Evolutionary conservation across 1,140 invertebrate species (phyloP), one percentile per base, ranked within the genome.

Genomic region (Cheumatopsyche charites): DNA sequence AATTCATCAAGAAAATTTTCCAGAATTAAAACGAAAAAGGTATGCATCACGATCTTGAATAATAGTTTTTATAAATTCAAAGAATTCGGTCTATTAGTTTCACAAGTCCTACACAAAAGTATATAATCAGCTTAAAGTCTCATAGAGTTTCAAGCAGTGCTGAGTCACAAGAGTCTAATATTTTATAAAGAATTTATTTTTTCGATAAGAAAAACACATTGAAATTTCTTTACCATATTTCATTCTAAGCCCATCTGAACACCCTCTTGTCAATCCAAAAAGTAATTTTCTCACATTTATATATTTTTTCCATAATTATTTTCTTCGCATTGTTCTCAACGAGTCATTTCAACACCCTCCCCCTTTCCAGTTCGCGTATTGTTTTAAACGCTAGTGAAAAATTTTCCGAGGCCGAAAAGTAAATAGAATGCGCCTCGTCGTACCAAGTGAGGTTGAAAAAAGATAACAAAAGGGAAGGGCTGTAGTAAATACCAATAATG

Each of bases 361-460:
- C 1, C 62, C 36, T 63, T 29, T 3, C 29, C 29, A 21, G 1
- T 47, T 1, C n/a, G 63, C 63, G 63, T 66, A 66, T 66, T 66
- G 63, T 66, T 66, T 66, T 47, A 66, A 47, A 42, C 43, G 63
- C 29, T 9, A 36, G 25, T 62, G 43, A 47, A 47, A 62, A 62
- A 66, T 45, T 19, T 47, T 47, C 19, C 42, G 41, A 29, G 23
- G 43, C 17, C 13, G 43, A 66, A 26, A 58, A 66, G 63, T 66
- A 66, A 66, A 66, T 66, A 66, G 43, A 66, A 66, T 66, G 63
- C 62, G 62, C 55, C 65, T n/a, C 41, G 58, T 47, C 41, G 58
- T 47, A 62, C 23, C 69, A 71, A 71, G 69, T 71, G 69, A 71
- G 69, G 69, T 63, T 71, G 69, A 71, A 71, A 71, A 71, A 71